A percentile compares a stretch with the other conserved stretches of the same genome.
Conservation (phyloP, 2,888 invertebrate genomes). For the Acronicta psi region DNA sequence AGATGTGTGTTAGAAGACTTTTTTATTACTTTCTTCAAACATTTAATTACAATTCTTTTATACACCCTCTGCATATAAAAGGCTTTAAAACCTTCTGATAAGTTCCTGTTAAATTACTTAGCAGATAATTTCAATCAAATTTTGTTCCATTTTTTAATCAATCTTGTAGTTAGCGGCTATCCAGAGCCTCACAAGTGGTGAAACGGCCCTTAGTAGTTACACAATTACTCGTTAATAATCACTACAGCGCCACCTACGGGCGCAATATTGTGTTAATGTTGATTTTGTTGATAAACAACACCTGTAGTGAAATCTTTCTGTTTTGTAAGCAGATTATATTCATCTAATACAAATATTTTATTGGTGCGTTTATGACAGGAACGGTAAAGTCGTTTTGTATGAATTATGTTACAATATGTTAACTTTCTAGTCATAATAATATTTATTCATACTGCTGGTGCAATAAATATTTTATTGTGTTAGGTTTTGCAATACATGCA, state of each 20-base stretch:
- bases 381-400: neutral
- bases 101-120: too few species aligned
- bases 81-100: too few species aligned
- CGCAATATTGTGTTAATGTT: constrained; percentile 41
- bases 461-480: constrained; percentile 29
- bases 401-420: constrained; percentile 16
- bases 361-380: too few species aligned
- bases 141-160: too few species aligned
- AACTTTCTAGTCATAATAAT: constrained; percentile 28
- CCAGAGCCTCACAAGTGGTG: too few species aligned
- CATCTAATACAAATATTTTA: too few species aligned
- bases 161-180: too few species aligned
- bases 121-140: too few species aligned
- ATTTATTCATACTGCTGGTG: neutral
- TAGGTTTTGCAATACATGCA: constrained; percentile 11
- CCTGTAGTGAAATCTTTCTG: constrained; percentile 62
- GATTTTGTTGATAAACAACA: constrained; percentile 64
- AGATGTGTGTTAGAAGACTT: too few species aligned
- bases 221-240: constrained; percentile 23
- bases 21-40: too few species aligned
- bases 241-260: constrained; percentile 35
- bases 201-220: too few species aligned
- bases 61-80: constrained; percentile 14
- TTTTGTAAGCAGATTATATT: too few species aligned
- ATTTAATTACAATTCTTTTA: neutral